Evolutionary conservation across 2,113 vertebrate species (phyloP).

Genomic region (Chionis minor): DNA sequence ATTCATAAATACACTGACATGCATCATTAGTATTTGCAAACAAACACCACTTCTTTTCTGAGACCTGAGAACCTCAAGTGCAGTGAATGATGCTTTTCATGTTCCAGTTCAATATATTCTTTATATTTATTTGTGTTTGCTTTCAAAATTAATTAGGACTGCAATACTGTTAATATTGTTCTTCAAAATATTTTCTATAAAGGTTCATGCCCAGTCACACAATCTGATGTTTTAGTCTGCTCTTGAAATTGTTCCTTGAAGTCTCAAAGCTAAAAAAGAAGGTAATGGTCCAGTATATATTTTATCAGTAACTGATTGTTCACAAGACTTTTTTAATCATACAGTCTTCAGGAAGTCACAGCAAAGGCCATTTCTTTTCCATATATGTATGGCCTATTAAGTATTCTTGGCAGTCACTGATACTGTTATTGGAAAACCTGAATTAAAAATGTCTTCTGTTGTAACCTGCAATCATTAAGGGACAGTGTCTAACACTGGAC

Average conservation of each 20-base stretch:
- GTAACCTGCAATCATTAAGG: neutral
- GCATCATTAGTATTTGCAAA: neutral
- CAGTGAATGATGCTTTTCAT: neutral
- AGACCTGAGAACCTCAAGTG: neutral
- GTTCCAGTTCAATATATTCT: neutral
- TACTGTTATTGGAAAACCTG: neutral
- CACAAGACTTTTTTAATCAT: neutral
- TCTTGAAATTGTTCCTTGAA: neutral
- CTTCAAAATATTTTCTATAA: neutral
- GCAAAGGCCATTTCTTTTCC: neutral
- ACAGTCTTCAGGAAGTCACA: neutral
- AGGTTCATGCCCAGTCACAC: neutral
- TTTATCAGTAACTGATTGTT: neutral
- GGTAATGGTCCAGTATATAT: neutral
- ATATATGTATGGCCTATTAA: rapidly evolving
- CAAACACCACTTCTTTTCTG: neutral
- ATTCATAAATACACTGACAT: neutral
- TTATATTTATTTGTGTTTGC: neutral
- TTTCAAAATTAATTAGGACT: neutral
- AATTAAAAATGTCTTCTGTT: neutral
- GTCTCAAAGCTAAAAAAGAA: neutral
- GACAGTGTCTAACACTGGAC: neutral
- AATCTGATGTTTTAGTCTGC: neutral
- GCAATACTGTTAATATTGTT: neutral
- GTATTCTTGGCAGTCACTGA: neutral